phyloP scores from a whole-genome alignment of 2,113 vertebrate genomes.

The Thalassoma bifasciatum region DNA sequence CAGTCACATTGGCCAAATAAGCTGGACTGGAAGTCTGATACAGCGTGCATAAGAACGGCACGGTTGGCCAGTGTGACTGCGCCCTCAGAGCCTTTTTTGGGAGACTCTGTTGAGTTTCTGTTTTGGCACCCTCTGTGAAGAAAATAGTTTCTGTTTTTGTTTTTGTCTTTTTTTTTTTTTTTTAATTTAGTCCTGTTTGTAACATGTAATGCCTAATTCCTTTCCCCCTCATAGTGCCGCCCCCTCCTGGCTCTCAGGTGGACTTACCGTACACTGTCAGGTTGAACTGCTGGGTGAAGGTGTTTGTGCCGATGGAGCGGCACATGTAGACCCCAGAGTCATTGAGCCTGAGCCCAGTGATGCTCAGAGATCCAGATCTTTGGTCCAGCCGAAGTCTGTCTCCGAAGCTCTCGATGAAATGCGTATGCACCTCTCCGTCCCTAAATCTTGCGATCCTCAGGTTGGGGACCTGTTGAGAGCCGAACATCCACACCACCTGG shows the following conservation, averaged over 20 bases:
- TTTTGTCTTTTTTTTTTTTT: too few relatives aligned
- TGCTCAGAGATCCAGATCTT: neutral
- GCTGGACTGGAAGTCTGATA: too few relatives aligned
- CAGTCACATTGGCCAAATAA: too few relatives aligned
- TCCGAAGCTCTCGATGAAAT: neutral
- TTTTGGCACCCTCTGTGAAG: too few relatives aligned
- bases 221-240: too few relatives aligned
- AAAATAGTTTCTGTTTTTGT: too few relatives aligned
- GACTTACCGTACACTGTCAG: neutral
- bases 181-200: too few relatives aligned
- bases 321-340: neutral
- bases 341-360: neutral
- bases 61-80: too few relatives aligned
- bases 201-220: too few relatives aligned
- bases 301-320: neutral
- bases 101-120: too few relatives aligned
- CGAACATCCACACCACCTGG: neutral
- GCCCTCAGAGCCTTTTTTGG: too few relatives aligned
- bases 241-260: neutral
- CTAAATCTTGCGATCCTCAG: neutral
- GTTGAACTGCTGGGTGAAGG: neutral
- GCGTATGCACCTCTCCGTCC: neutral
- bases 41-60: too few relatives aligned
- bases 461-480: neutral
- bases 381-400: neutral